Evolutionary conservation across 2,797 vertebrate genomes (phyloP), one percentile per base, ranked within the genome.

Genomic region (Scolopax bukidnonensis): DNA sequence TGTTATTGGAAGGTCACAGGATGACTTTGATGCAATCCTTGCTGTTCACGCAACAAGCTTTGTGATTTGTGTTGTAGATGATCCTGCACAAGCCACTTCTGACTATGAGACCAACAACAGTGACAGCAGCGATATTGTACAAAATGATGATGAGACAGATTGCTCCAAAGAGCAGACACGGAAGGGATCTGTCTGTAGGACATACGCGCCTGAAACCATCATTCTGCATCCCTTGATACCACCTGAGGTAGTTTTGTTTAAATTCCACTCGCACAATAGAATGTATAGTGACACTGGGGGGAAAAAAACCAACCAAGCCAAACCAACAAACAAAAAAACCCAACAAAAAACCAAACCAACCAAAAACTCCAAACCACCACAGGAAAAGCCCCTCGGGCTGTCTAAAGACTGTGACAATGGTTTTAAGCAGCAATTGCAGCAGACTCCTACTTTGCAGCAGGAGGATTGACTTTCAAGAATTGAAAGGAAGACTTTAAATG

Each of bases 101-200:
- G 99, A 99, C 96, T 99, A 99, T 10, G 99, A 99, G 98, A 99
- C 99, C 96, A 99, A 99, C 97, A 98, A 99, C 98, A 99, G 99
- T 21, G 99, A 99, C 93, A 98, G 99, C 98, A 99, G 99, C 6
- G 99, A 99, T 95, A 99, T 99, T 51, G 97, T 99, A 54, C 99
- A 98, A 84, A 98, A 98, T 11, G 99, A 99, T 19, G 99, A 99
- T 2, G 98, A 99, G 90, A 43, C 97, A 0, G 98, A 98, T 48
- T 98, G 98, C 71, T 97, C 96, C 75, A 98, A 98, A 91, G 98
- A 97, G 28, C 93, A 97, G 16, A 77, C 64, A 2, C 97, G 77
- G 84, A 97, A 97, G 79, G 92, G 89, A 15, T 94, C 98, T 0
- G 27, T 94, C n/a, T 98, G 98, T 45, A 97, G 98, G 90, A 90